Evolutionary conservation across 1,140 invertebrate genomes (phyloP).

Genomic region (Trichonephila clavata): DNA sequence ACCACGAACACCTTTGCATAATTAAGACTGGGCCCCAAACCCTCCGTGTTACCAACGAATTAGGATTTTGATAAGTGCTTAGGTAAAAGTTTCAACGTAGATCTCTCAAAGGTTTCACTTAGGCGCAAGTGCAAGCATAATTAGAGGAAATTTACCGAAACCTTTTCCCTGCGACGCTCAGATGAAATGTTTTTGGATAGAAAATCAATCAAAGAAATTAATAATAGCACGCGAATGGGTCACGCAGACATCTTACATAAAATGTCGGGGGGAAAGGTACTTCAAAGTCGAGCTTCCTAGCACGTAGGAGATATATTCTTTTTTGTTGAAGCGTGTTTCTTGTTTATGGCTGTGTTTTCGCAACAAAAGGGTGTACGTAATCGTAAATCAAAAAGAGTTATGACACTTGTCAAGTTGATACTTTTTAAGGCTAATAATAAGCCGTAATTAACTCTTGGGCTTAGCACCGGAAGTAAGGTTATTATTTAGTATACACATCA

Average conservation of each 20-base stretch:
- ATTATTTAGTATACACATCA: too few relatives aligned
- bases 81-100: not conserved
- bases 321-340: not conserved
- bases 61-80: conserved; percentile 12
- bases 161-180: not conserved
- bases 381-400: not conserved
- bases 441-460: too few relatives aligned
- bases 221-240: not conserved
- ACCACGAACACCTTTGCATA: not conserved
- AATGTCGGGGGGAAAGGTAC: not conserved
- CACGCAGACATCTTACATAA: not conserved
- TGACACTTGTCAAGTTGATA: not conserved
- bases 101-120: not conserved
- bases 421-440: not conserved
- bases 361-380: not conserved
- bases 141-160: not conserved
- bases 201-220: conserved; percentile 15
- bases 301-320: not conserved
- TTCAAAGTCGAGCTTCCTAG: not conserved
- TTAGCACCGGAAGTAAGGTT: too few relatives aligned
- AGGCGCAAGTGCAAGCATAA: not conserved
- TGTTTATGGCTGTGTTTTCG: not conserved
- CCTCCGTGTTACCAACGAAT: not conserved
- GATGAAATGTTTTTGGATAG: not conserved
- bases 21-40: not conserved